Evolutionary conservation across 53 echinoderm and acorn worm species (phyloP).

Genomic region (Astropecten irregularis): DNA sequence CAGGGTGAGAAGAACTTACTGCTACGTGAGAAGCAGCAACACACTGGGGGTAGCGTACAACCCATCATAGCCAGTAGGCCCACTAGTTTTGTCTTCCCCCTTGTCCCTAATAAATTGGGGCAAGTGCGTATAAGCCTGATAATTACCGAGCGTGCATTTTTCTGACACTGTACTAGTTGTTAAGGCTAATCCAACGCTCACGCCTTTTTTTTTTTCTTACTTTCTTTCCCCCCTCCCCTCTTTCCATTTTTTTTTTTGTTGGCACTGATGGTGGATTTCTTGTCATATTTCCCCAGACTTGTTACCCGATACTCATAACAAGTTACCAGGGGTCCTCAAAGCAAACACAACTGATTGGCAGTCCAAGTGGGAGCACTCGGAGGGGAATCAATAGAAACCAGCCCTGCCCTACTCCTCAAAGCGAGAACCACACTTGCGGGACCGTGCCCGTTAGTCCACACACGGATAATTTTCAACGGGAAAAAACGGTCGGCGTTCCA

Average conservation of each 20-base stretch:
- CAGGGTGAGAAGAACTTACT: neutral
- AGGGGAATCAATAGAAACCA: slow-evolving; percentile 18
- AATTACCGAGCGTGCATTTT: neutral
- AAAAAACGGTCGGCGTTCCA: too few relatives aligned
- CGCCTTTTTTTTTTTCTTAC: neutral
- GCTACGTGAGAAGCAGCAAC: slow-evolving; percentile 8
- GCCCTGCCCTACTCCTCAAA: neutral
- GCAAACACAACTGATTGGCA: slow-evolving; percentile 47
- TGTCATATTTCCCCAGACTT: slow-evolving; percentile 46
- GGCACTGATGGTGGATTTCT: neutral
- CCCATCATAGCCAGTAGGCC: neutral
- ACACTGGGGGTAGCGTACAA: slow-evolving; percentile 31
- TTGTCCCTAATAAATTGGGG: neutral
- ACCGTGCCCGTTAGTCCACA: too few relatives aligned
- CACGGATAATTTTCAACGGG: too few relatives aligned
- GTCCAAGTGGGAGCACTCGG: slow-evolving; percentile 22
- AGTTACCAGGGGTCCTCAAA: slow-evolving; percentile 36
- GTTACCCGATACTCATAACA: slow-evolving; percentile 39
- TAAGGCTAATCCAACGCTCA: slow-evolving; percentile 34
- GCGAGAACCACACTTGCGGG: neutral
- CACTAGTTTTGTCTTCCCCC: neutral
- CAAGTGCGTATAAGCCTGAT: slow-evolving; percentile 27
- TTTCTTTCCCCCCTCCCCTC: neutral
- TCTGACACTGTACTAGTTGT: slow-evolving; percentile 34
- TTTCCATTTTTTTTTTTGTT: too few relatives aligned